A percentile compares a stretch with the other conserved stretches of the same genome.
Evolutionary conservation across 2,113 vertebrate species (phyloP).

Genomic region (Ploceus nigricollis): DNA sequence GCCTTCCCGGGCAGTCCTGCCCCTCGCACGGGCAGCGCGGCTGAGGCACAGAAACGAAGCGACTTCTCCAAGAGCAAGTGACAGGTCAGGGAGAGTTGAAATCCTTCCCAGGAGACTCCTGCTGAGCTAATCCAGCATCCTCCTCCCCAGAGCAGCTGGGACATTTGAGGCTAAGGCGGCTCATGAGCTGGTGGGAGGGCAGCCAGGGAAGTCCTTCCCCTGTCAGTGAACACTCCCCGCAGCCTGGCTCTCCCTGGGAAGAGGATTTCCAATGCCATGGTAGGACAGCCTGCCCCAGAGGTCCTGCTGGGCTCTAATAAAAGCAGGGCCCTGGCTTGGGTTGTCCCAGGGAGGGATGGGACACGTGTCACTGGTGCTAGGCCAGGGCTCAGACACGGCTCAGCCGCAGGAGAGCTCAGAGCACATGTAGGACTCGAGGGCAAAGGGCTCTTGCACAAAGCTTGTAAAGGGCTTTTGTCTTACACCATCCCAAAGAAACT

Average conservation of each 20-base stretch:
- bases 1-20: background rate
- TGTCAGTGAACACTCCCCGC: background rate
- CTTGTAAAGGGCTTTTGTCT: background rate
- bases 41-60: accelerated
- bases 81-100: slow-evolving; percentile 37
- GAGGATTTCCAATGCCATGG: background rate
- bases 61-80: background rate
- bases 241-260: background rate
- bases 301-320: background rate
- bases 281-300: background rate
- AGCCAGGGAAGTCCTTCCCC: background rate
- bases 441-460: background rate
- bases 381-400: background rate
- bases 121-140: slow-evolving; percentile 10
- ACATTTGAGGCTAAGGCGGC: background rate
- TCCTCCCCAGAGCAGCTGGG: slow-evolving; percentile 31
- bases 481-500: background rate
- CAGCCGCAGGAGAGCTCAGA: background rate
- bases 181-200: background rate
- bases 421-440: background rate
- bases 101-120: slow-evolving; percentile 30
- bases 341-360: background rate
- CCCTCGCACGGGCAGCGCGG: background rate
- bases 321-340: background rate
- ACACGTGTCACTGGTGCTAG: background rate